Conservation (phyloP, 1,140 invertebrate genomes). For the Drosophila erecta region DNA sequence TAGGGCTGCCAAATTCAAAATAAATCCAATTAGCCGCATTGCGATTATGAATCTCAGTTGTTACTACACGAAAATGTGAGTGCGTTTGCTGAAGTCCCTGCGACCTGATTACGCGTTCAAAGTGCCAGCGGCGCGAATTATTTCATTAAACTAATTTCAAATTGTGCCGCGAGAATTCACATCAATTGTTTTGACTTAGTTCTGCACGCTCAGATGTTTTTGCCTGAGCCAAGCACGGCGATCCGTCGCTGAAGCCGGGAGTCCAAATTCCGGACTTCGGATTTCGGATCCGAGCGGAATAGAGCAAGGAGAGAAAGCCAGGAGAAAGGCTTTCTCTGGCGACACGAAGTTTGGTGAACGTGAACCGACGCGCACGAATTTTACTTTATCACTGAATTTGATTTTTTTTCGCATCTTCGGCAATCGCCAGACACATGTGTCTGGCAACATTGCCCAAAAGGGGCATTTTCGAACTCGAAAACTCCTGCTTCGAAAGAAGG, state of each 20-base stretch:
- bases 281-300: conserved; percentile 45
- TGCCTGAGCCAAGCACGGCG: conserved; percentile 11
- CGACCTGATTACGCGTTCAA: conserved; percentile 4
- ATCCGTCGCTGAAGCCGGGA: conserved; percentile 41
- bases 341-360: conserved; percentile 69
- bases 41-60: conserved; percentile 10
- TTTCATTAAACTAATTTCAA: conserved; percentile 47
- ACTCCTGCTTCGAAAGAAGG: not conserved
- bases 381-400: conserved; percentile 70
- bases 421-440: not conserved
- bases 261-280: conserved; percentile 39
- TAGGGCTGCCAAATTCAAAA: conserved; percentile 74
- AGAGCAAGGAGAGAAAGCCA: not conserved
- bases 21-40: conserved; percentile 74
- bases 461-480: not conserved
- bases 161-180: conserved; percentile 30
- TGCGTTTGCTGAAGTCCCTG: too few relatives aligned
- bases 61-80: too few relatives aligned
- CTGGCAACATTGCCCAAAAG: conserved; percentile 7
- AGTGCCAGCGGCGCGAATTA: conserved; percentile 31
- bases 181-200: conserved; percentile 46
- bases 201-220: conserved; percentile 17
- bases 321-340: conserved; percentile 14
- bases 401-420: conserved; percentile 62
- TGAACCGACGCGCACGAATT: conserved; percentile 70